Conservation (phyloP, 2,113 vertebrate genomes). For the Chaetodon auriga region DNA sequence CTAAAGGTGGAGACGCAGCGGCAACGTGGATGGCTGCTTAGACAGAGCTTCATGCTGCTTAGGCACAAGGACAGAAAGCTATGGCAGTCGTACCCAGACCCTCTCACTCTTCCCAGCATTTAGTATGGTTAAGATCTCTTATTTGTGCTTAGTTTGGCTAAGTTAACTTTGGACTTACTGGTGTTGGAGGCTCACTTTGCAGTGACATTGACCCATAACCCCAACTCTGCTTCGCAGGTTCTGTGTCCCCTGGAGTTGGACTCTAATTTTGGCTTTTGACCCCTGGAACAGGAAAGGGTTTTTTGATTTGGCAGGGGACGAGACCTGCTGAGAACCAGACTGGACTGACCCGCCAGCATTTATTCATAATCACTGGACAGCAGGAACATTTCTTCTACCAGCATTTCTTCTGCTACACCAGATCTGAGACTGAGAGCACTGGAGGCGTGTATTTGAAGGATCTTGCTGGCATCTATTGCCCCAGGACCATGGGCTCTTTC, state of each 20-base stretch:
- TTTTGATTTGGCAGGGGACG: constrained; percentile 78
- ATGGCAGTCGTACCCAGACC: constrained; percentile 37
- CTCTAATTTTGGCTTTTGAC: constrained; percentile 73
- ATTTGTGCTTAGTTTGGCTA: constrained; percentile 35
- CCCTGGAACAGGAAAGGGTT: constrained; percentile 70
- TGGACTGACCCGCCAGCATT: constrained; percentile 72
- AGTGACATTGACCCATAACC: constrained; percentile 85
- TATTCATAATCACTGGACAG: constrained; percentile 45
- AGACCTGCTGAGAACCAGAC: constrained; percentile 70
- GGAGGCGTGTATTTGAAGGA: constrained; percentile 65
- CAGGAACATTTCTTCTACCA: constrained; percentile 28
- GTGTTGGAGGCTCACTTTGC: constrained; percentile 66
- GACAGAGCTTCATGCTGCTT: constrained; percentile 38
- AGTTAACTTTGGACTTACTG: constrained; percentile 39
- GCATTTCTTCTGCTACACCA: constrained; percentile 19
- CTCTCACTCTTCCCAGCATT: constrained; percentile 16
- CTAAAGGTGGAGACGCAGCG: constrained; percentile 52
- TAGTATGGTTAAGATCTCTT: constrained; percentile 22
- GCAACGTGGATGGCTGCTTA: constrained; percentile 46
- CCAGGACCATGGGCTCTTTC: constrained; percentile 90
- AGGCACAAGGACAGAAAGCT: constrained; percentile 42
- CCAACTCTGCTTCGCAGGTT: constrained; percentile 85
- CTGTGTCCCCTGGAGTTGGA: constrained; percentile 62
- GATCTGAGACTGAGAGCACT: constrained; percentile 34
- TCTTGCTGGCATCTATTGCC: constrained; percentile 53